A percentile compares a stretch with the other conserved stretches of the same genome.
These are phyloP conservation scores for Herpailurus yagouaroundi DNA, from an alignment of 2,113 vertebrate species.

Conservation along the genomic window DNA sequence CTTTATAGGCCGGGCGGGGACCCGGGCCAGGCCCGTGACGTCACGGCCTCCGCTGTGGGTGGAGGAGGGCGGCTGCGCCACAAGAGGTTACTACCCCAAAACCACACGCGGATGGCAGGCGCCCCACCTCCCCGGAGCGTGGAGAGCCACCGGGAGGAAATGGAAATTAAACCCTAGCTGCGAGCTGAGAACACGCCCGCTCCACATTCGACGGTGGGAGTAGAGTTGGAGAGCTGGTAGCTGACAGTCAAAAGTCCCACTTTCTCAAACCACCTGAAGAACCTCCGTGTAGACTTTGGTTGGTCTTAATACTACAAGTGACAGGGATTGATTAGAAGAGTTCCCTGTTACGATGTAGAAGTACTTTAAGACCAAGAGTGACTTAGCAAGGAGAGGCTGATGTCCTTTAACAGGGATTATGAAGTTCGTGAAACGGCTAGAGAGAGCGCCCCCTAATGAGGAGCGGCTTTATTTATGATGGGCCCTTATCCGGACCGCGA, in stretches of 20 bases:
- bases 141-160: not conserved
- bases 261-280: not conserved
- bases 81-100: not conserved
- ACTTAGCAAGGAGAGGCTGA: not conserved
- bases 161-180: not conserved
- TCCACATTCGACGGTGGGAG: rapidly evolving
- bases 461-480: not conserved
- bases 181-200: rapidly evolving
- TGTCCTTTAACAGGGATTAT: not conserved
- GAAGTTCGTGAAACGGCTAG: not conserved
- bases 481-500: not conserved
- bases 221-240: not conserved
- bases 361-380: not conserved
- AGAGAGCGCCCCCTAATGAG: not conserved
- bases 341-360: not conserved
- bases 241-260: not conserved
- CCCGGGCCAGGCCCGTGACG: conserved; percentile 10
- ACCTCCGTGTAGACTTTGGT: rapidly evolving
- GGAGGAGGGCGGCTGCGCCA: not conserved
- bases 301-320: not conserved
- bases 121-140: not conserved
- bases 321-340: not conserved
- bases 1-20: conserved; percentile 66
- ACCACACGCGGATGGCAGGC: not conserved
- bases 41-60: conserved; percentile 33